Evolutionary conservation across 1,140 invertebrate genomes (phyloP), one percentile per base, ranked within the genome.

Genomic region (Drosophila aff.): DNA sequence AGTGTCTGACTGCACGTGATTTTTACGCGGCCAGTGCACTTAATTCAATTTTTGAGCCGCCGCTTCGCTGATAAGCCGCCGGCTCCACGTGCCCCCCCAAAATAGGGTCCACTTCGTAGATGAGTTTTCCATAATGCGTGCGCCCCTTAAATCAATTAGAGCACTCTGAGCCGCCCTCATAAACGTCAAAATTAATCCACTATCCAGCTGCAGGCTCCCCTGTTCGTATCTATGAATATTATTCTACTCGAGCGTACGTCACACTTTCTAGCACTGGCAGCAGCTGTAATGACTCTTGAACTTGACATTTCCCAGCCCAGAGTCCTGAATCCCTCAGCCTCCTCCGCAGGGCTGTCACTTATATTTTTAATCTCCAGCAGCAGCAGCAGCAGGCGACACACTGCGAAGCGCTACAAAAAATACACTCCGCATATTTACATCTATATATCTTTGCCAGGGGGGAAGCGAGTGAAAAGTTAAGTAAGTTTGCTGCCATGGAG

Each of bases 261-360:
- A 43, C 71, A 58, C 64, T 61, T 76, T 50, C 50, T 44, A 33
- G 41, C 46, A 43, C 67, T 60, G 68, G 49, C 71, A 87, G 84
- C 84, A 89, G 85, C 85, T 90, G 85, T 85, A 80, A 81, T 84
- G 81, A 85, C 85, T 90, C 85, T 90, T 90, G 85, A 90, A 90
- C 85, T 90, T 90, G 85, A 90, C 85, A 90, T 90, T 80, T 89
- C 76, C 85, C 79, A 68, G 53, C 21, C 8, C 67, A 60, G 21
- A 16, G 18, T 57, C 44, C 43, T n/a, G 13, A 49, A 41, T 53
- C 38, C 67, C 53, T 49, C 46, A 61, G 43, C 46, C 74, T 50
- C 26, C 73, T 46, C 10, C 69, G 79, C 69, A 43, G 73, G 47
- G 44, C 64, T 83, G 81, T 83, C 84, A 90, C 66, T 89, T 90